These are phyloP conservation scores for Harpalus rubripes DNA, from an alignment of 2,888 invertebrate species.

Conservation along the genomic window DNA sequence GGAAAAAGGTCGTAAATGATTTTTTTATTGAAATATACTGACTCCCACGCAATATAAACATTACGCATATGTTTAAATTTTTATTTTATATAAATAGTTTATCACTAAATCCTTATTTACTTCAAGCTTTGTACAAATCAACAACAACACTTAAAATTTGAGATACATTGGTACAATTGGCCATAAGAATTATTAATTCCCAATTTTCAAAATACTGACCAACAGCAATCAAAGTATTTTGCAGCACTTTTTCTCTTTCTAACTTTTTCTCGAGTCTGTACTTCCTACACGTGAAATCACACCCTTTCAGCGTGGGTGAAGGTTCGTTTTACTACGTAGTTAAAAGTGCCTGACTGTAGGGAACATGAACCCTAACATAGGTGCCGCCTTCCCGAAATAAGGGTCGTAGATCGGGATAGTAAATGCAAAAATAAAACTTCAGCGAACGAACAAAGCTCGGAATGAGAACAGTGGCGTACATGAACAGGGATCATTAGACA, in stretches of 20 bases:
- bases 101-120: no score
- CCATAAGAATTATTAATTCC: no score
- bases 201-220: no score
- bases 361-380: neutral
- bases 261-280: neutral
- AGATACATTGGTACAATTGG: no score
- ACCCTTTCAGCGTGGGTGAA: slow-evolving; percentile 10
- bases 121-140: no score
- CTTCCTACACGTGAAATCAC: neutral
- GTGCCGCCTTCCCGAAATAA: neutral
- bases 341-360: slow-evolving; percentile 31
- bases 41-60: no score
- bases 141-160: no score
- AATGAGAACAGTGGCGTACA: neutral
- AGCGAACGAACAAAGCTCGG: neutral
- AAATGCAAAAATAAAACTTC: slow-evolving; percentile 57
- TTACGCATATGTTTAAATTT: no score
- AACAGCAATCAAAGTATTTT: neutral
- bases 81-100: no score
- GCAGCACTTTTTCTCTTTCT: neutral
- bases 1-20: no score
- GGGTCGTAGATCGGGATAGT: slow-evolving; percentile 13
- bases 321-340: slow-evolving; percentile 51
- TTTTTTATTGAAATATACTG: no score
- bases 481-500: no score